phyloP scores from a whole-genome alignment of 2,888 invertebrate genomes.

The Spatulosminthurus flaviceps region DNA sequence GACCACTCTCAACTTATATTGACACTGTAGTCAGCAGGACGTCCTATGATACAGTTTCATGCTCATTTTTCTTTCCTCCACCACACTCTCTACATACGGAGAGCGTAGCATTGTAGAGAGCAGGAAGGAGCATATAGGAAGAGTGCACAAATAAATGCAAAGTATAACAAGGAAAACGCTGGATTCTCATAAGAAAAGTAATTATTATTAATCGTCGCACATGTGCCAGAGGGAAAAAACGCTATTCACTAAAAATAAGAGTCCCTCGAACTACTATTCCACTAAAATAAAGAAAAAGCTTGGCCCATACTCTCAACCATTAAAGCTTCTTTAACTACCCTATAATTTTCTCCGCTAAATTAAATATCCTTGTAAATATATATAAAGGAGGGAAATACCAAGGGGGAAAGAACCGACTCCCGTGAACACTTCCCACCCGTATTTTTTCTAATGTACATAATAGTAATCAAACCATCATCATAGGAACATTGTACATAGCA shows the following conservation, averaged over 20 bases:
- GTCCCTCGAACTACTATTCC: too few species aligned
- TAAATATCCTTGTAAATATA: constrained; percentile 23
- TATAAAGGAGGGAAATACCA: background rate
- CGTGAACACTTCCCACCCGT: background rate
- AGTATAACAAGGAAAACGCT: background rate
- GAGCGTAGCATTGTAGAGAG: too few species aligned
- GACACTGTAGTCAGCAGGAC: background rate
- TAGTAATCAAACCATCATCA: too few species aligned
- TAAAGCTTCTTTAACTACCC: constrained; percentile 40
- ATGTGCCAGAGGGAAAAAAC: too few species aligned
- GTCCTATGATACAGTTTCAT: too few species aligned
- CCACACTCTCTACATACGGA: too few species aligned
- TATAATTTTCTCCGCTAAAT: constrained; percentile 45
- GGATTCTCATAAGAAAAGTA: constrained; percentile 24
- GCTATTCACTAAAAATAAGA: too few species aligned
- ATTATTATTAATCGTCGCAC: constrained; percentile 47
- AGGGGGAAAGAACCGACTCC: background rate
- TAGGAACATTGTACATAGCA: too few species aligned
- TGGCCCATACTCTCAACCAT: constrained; percentile 20
- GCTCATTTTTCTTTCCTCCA: too few species aligned
- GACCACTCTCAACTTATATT: background rate
- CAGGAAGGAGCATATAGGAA: background rate
- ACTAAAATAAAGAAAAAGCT: too few species aligned
- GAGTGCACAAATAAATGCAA: background rate
- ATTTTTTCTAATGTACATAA: background rate